These are phyloP conservation scores for Sitta carolinensis DNA, from an alignment of 2,797 vertebrate genomes.

Conservation along the genomic window DNA sequence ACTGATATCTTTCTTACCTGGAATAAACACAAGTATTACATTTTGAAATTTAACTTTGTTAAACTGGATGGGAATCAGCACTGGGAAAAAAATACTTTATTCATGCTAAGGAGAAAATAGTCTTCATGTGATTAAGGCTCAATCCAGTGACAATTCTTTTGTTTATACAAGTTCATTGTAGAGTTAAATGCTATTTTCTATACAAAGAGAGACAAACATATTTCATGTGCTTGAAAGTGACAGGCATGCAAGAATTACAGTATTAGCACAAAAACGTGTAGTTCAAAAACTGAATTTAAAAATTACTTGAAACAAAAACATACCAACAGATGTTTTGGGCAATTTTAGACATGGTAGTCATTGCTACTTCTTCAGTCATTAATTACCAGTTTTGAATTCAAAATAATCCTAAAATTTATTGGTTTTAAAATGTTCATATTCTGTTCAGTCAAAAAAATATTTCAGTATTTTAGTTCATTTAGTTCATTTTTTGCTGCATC, in stretches of 20 bases:
- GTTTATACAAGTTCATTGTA: background rate
- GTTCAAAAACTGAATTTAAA: background rate
- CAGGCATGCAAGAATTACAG: background rate
- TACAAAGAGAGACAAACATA: background rate
- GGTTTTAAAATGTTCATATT: background rate
- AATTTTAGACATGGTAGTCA: background rate
- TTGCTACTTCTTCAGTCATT: background rate
- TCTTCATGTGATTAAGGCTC: background rate
- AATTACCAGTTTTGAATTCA: background rate
- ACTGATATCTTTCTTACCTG: too few relatives aligned
- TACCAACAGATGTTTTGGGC: fast-evolving
- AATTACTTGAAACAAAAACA: background rate
- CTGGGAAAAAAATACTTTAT: background rate
- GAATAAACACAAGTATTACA: too few relatives aligned
- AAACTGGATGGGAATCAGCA: too few relatives aligned
- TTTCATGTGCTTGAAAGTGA: background rate
- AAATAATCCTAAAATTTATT: background rate
- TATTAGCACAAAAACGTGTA: background rate
- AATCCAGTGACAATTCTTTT: background rate
- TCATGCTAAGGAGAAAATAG: background rate
- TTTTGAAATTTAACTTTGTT: too few relatives aligned
- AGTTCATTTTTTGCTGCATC: background rate
- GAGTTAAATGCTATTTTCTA: background rate
- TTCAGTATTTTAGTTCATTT: background rate
- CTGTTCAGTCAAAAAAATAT: background rate